A percentile compares a stretch with the other conserved stretches of the same genome.
These are phyloP conservation scores for Drosophila willistoni DNA, from an alignment of 1,140 invertebrate species.

Conservation along the genomic window DNA sequence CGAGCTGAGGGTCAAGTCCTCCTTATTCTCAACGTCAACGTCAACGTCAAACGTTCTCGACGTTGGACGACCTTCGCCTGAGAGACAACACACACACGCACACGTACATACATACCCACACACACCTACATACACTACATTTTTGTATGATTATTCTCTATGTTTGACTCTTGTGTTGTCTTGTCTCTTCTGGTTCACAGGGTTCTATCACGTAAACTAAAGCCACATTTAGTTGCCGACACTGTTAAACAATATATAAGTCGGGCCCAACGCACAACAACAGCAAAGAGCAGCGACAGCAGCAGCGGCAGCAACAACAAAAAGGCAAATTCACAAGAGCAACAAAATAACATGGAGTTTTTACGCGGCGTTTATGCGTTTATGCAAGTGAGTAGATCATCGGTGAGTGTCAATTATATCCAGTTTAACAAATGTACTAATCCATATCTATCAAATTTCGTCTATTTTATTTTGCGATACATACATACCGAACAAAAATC, in stretches of 20 bases:
- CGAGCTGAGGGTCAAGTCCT: conserved; percentile 18
- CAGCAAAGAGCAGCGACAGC: conserved; percentile 3
- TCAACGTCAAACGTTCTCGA: not conserved
- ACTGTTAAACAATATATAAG: conserved; percentile 83
- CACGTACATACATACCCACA: not conserved
- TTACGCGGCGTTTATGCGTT: conserved; percentile 84
- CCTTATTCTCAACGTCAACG: not conserved
- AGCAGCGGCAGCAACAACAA: conserved; percentile 29
- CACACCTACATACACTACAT: no score
- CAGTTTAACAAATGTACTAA: conserved; percentile 82
- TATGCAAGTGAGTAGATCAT: conserved; percentile 84
- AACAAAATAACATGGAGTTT: conserved; percentile 84
- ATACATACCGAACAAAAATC: conserved; percentile 54
- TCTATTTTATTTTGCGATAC: conserved; percentile 64
- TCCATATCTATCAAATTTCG: conserved; percentile 79
- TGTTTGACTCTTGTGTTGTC: not conserved
- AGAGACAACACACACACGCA: not conserved
- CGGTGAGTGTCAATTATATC: conserved; percentile 83
- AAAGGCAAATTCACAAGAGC: conserved; percentile 77
- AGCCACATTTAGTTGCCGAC: conserved; percentile 82
- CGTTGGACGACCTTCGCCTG: not conserved
- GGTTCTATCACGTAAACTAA: conserved; percentile 80
- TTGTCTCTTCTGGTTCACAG: conserved; percentile 34
- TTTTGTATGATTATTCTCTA: not conserved
- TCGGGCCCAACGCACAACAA: conserved; percentile 79